Conservation (phyloP, 2,888 invertebrate genomes). For the Idaea dimidiata region DNA sequence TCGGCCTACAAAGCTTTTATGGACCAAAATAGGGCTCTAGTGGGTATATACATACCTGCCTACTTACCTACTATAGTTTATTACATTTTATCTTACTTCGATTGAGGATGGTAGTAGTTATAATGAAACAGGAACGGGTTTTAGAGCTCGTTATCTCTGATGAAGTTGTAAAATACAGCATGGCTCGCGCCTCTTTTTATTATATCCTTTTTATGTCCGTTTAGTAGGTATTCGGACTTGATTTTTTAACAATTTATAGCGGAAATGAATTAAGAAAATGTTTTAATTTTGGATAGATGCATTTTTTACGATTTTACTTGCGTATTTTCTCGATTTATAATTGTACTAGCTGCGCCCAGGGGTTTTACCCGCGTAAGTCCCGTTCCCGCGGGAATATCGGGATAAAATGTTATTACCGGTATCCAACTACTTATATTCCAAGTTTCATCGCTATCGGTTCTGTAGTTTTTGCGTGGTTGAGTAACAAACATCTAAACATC, state of each 20-base stretch:
- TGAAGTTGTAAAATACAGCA: slow-evolving; percentile 72
- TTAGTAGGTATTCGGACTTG: not conserved
- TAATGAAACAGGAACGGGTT: slow-evolving; percentile 42
- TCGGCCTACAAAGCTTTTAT: too few relatives aligned
- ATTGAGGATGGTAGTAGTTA: slow-evolving; percentile 14
- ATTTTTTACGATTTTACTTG: not conserved
- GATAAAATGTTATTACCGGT: too few relatives aligned
- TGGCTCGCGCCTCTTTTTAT: slow-evolving; percentile 64
- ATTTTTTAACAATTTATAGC: not conserved
- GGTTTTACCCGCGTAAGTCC: too few relatives aligned
- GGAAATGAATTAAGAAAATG: not conserved
- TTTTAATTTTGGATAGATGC: not conserved
- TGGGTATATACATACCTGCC: not conserved
- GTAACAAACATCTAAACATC: too few relatives aligned
- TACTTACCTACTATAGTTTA: slow-evolving; percentile 6
- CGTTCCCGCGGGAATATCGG: too few relatives aligned
- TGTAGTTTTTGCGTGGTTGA: too few relatives aligned
- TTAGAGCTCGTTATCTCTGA: slow-evolving; percentile 67
- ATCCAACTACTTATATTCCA: too few relatives aligned
- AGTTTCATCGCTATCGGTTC: too few relatives aligned
- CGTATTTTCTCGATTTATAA: not conserved
- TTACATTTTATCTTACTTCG: slow-evolving; percentile 9
- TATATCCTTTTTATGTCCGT: slow-evolving; percentile 28
- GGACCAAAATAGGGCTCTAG: too few relatives aligned
- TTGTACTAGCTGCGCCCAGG: too few relatives aligned